Evolutionary conservation across 2,797 vertebrate species (phyloP), one percentile per base, ranked within the genome.

Genomic region (Anolis apletophallus): DNA sequence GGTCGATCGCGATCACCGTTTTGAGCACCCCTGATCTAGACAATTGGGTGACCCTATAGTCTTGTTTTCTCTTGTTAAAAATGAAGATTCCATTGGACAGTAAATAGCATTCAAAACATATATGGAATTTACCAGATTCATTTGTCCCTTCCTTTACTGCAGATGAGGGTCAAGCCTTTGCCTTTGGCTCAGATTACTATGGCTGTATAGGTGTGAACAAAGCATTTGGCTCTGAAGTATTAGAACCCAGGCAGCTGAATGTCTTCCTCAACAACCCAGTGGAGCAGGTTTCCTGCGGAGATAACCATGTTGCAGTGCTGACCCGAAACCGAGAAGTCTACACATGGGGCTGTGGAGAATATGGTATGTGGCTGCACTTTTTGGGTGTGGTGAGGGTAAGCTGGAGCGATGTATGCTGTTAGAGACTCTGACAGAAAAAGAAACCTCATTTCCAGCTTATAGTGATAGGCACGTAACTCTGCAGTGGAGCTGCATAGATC

Each of bases 161-260:
- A 99, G 99, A 99, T 91, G 99, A 99, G 93, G 99, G 98, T 93
- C 98, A 99, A 95, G 96, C 99, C 92, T 99, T 99, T 95, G 98
- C 98, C 95, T 99, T 99, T 86, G 99, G 99, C 81, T 99, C 99
- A 0, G 98, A 99, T 94, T 99, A 99, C 90, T 99, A 99, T 0
- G 99, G 99, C 92, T 99, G 98, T 94, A 97, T 99, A n/a, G 99
- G 99, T 0, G 90, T 99, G 81, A 98, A 98, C 93, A 97, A 97
- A 57, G 94, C 95, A 76, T 91, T 96, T 32, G 98, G 98, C 46
- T 92, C 94, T 40, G 98, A 99, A 94, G 96, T 99, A 69, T 94
- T 99, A 85, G 98, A 98, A 88, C 99, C 99, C 0, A 95, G 98
- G 91, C 97, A 98, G 85, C 94, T 99, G 95, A 96, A 97, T 91